Evolutionary conservation across 2,113 vertebrate genomes (phyloP).

Genomic region (human): GRCh38 chr2:81624001-81624500

Average conservation of each 20-base stretch:
- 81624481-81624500: not conserved
- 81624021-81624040: not conserved
- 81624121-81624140: not conserved
- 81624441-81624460: rapidly evolving
- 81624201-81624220: not conserved
- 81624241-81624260: not conserved
- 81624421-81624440: not conserved
- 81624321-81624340: not conserved
- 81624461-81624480: not conserved
- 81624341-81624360: not conserved
- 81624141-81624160: not conserved
- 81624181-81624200: not conserved
- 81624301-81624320: not conserved
- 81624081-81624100: not conserved
- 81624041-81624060: not conserved
- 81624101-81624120: not conserved
- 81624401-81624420: not conserved
- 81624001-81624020: not conserved
- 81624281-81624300: not conserved
- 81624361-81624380: not conserved
- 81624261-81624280: not conserved
- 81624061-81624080: not conserved
- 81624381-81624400: not conserved
- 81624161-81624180: not conserved
- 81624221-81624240: not conserved